These are phyloP conservation scores for Sturnus vulgaris DNA, from an alignment of 2,113 vertebrate species.

Conservation along the genomic window DNA sequence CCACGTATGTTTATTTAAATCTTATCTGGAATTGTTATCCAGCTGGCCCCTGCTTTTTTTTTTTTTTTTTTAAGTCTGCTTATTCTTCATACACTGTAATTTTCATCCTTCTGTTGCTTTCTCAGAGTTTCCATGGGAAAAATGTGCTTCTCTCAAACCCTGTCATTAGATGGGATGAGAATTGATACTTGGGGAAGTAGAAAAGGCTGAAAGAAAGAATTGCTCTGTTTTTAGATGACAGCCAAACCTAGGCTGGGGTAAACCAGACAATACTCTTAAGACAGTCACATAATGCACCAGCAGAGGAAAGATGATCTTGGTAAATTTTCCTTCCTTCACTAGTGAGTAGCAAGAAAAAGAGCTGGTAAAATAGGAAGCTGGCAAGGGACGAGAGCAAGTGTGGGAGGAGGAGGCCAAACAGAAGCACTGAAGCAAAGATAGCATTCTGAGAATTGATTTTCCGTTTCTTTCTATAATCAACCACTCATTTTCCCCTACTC, in stretches of 20 bases:
- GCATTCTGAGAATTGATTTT: slow-evolving; percentile 11
- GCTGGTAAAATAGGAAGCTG: not conserved
- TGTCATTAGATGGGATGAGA: not conserved
- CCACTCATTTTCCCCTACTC: not conserved
- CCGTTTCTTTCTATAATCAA: not conserved
- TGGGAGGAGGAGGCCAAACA: not conserved
- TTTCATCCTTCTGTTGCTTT: not conserved
- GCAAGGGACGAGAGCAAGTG: not conserved
- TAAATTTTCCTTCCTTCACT: not conserved
- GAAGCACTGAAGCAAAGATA: not conserved
- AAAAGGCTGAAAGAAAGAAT: not conserved
- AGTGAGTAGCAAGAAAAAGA: not conserved
- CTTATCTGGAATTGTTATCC: slow-evolving; percentile 13
- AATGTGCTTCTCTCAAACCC: not conserved
- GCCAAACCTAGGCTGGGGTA: not conserved
- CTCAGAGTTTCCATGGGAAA: not conserved
- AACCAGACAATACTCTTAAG: not conserved
- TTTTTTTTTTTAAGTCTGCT: not conserved
- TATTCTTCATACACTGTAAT: not conserved
- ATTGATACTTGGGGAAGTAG: not conserved
- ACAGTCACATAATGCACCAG: not conserved
- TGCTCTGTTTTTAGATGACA: not conserved
- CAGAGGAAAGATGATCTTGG: not conserved
- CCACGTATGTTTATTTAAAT: slow-evolving; percentile 44
- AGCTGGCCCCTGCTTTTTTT: not conserved